Conservation (phyloP, 23 tunicate species). For the Trididemnum clinides region DNA sequence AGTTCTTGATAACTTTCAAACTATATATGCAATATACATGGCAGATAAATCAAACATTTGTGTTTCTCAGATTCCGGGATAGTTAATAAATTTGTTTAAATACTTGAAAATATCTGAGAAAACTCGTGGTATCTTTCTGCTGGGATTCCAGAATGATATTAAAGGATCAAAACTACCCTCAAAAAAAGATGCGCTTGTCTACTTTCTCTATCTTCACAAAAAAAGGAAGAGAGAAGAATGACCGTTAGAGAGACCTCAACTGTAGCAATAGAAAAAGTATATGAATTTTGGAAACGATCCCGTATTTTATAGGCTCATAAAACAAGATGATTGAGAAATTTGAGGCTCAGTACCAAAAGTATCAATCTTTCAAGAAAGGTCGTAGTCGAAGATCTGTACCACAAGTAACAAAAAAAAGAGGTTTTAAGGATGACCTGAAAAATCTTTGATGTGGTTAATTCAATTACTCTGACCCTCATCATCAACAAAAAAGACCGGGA, state of each 20-base stretch:
- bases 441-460: constrained; percentile 3
- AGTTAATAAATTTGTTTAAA: background rate
- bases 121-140: no score
- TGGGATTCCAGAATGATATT: no score
- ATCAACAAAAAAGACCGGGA: background rate
- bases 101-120: background rate
- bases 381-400: no score
- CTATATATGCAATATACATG: no score
- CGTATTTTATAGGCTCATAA: background rate
- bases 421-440: background rate
- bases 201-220: background rate
- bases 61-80: no score
- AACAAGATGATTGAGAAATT: background rate
- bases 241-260: constrained; percentile 4
- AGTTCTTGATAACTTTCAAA: no score
- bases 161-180: constrained; percentile 9
- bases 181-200: background rate
- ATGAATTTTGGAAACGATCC: constrained; percentile 4
- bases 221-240: background rate
- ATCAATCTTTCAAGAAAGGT: background rate
- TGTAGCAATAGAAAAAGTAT: background rate
- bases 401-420: background rate
- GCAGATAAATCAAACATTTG: no score
- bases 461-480: background rate
- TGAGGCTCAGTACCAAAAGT: background rate